Percentiles rank a stretch among this genome's conserved stretches.
Conservation (phyloP, 2,888 invertebrate genomes). For the Syrphus vitripennis region DNA sequence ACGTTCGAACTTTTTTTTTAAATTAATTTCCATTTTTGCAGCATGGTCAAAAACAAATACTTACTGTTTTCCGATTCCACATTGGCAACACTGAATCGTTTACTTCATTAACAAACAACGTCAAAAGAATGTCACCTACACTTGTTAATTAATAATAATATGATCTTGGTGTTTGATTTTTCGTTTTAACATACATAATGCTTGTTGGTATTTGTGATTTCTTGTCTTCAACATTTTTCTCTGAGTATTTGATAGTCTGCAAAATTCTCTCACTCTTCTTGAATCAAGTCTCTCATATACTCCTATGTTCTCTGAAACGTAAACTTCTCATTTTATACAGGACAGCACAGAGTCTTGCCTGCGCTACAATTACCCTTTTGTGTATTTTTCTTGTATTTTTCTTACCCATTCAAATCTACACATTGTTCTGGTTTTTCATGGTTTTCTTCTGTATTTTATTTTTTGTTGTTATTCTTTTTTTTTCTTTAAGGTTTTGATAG, state of each 20-base stretch:
- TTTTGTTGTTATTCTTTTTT: neutral
- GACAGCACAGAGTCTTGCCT: slow-evolving; percentile 33
- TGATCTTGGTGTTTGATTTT: slow-evolving; percentile 35
- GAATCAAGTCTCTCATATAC: neutral
- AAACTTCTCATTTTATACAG: slow-evolving; percentile 42
- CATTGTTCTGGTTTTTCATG: slow-evolving; percentile 29
- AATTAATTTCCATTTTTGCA: neutral
- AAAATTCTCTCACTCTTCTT: slow-evolving; percentile 14
- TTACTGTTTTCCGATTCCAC: neutral
- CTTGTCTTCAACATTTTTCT: slow-evolving; percentile 6
- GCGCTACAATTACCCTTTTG: slow-evolving; percentile 68
- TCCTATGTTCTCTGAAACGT: neutral
- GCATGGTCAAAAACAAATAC: neutral
- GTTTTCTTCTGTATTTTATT: slow-evolving; percentile 14
- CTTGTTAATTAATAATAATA: slow-evolving; percentile 71
- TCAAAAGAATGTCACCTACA: slow-evolving; percentile 71
- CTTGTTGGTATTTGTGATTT: slow-evolving; percentile 42
- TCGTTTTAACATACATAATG: neutral
- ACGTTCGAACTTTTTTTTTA: neutral
- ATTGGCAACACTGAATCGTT: slow-evolving; percentile 49
- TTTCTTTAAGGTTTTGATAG: slow-evolving; percentile 48
- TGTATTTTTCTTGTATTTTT: slow-evolving; percentile 48
- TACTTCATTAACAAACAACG: slow-evolving; percentile 67
- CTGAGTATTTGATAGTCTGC: slow-evolving; percentile 10
- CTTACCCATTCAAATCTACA: slow-evolving; percentile 52